Evolutionary conservation across 2,888 invertebrate genomes (phyloP), one percentile per base, ranked within the genome.

Genomic region (Agrochola macilenta): DNA sequence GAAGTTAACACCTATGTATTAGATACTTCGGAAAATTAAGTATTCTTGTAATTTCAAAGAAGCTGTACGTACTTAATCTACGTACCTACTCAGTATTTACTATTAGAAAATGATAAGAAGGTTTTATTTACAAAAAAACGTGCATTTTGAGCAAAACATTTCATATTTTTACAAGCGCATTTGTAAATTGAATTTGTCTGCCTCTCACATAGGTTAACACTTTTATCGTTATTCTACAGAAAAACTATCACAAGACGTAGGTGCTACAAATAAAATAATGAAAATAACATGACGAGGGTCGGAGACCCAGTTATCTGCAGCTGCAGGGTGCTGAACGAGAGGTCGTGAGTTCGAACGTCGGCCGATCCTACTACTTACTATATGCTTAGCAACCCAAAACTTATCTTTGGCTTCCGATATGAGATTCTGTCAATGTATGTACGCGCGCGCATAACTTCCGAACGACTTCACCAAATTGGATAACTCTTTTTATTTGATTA

Each of bases 181-280:
- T 20, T 74, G n/a, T 58, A 68, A 78, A 79, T 79, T 63, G 66
- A 78, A 78, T 82, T 57, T 75, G 52, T 81, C 58, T 43, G 49
- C 49, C 5, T 23, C 49, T n/a, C 54, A 82, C 30, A n/a, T 39
- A 46, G 46, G 79, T 77, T 66, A 76, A 63, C 49, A 77, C 54
- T 77, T 66, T 77, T 82, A 77, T 79, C 54, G 60, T 35, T 26
- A 30, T 8, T 4, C 5, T 23, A 49, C 60, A 76, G 70, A 72
- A 73, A 80, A 63, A 46, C 17, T 79, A 7, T 61, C 9, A 11
- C 43, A n/a, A 26, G 35, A 54, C 0, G 14, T 30, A 20, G 8
- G 52, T 52, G 8, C 20, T 8, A 61, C 35, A 80, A 73, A 70
- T 70, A 77, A 57, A 39, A 57, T 79, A 30, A 57, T 49, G 26